Percentiles rank a stretch among this genome's conserved stretches.
phyloP scores from a whole-genome alignment of 2,113 vertebrate species.

The Pelodiscus sinensis region DNA sequence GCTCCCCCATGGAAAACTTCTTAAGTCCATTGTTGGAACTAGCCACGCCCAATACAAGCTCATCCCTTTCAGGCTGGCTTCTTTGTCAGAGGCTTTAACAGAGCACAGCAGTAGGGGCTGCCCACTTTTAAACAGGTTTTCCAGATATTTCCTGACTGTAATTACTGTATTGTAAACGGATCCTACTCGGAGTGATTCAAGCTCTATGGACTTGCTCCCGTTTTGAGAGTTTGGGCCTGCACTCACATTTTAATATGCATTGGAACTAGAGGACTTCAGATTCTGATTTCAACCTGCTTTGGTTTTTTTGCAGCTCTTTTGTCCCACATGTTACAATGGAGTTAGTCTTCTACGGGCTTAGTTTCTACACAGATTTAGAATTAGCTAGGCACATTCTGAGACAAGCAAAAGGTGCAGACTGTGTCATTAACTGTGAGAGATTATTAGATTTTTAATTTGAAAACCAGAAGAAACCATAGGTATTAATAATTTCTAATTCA shows the following conservation, averaged over 20 bases:
- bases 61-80: background rate
- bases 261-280: background rate
- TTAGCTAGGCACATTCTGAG: background rate
- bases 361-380: background rate
- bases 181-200: background rate
- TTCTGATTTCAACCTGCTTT: background rate
- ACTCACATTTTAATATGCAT: background rate
- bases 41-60: background rate
- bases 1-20: background rate
- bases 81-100: background rate
- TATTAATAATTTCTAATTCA: background rate
- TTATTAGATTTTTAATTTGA: background rate
- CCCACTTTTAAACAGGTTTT: background rate
- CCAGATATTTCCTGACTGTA: background rate
- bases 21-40: background rate
- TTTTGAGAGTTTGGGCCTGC: background rate
- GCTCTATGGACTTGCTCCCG: background rate
- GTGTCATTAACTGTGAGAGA: too few species aligned
- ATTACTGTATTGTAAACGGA: background rate
- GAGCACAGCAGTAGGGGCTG: background rate
- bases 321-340: fast-evolving
- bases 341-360: background rate
- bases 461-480: background rate
- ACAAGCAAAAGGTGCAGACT: too few species aligned
- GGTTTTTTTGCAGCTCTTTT: background rate